Base-by-base conservation (phyloP, 2,797 vertebrate genomes). In the Coregonus sp. region DNA sequence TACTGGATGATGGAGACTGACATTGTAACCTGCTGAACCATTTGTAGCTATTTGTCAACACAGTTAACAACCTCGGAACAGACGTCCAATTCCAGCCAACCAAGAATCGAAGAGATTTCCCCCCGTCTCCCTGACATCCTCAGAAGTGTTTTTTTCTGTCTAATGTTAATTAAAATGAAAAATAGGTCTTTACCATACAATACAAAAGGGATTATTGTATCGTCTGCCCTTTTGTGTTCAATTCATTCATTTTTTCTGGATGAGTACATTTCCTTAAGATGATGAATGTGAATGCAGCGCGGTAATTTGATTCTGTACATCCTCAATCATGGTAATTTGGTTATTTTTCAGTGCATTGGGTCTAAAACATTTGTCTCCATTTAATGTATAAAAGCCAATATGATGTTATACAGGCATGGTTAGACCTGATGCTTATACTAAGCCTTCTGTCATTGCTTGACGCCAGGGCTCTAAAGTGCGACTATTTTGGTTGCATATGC, bases 261-360 rank as follows among this genome's bases (percentile, higher is more conserved):
- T 88, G 85, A 84, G 82, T 92, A 84, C 80, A 86, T 92, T 88
- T 80, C 78, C 86, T 91, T 88, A 86, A 82, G 84, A 84, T 87
- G 86, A 88, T 90, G 80, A 90, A 90, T 88, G 80, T 73, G 63
- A 87, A 86, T 67, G 83, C 87, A 89, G 85, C 77, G 78, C 84
- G 75, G 80, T 82, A 77, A 89, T 92, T 91, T 82, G 72, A 81
- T 88, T 87, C 80, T 85, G 72, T 72, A 77, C 71, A 61, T 61
- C 67, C 67, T 75, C 51, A 79, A 79, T 79, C 56, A 85, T 59
- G 67, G 66, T 67, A 75, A 76, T 90, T 82, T 83, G 81, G 86
- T 87, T 88, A 87, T 86, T 87, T 87, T 78, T 86, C 20, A 0
- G 77, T 74, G 77, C 74, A 84, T 84, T 82, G 86, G 76, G 74